A percentile compares a stretch with the other conserved stretches of the same genome.
Conservation (phyloP, 2,113 vertebrate genomes). For the Synchiropus splendidus region DNA sequence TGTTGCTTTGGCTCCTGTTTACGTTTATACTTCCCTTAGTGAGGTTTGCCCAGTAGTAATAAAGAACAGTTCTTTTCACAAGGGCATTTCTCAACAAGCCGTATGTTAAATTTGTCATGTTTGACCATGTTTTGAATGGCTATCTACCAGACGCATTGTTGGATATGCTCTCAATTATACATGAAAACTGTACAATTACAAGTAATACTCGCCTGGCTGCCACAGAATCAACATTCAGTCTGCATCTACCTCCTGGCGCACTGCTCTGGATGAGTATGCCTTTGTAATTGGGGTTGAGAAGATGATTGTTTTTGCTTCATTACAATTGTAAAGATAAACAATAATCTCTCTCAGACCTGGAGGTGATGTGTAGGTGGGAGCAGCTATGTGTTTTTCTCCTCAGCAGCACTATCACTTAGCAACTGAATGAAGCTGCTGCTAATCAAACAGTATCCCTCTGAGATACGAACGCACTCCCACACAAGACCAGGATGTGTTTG, state of each 20-base stretch:
- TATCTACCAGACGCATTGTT: too few species aligned
- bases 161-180: too few species aligned
- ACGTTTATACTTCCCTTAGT: too few species aligned
- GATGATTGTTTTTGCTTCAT: not conserved
- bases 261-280: slow-evolving; percentile 23
- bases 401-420: slow-evolving; percentile 60
- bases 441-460: slow-evolving; percentile 60
- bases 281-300: slow-evolving; percentile 11
- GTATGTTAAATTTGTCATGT: too few species aligned
- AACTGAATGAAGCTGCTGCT: slow-evolving; percentile 57
- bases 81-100: too few species aligned
- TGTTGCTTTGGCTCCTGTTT: too few species aligned
- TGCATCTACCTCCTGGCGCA: slow-evolving; percentile 25
- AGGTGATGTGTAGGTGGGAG: slow-evolving; percentile 52
- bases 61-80: too few species aligned
- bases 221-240: slow-evolving; percentile 2
- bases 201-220: too few species aligned
- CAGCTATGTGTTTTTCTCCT: slow-evolving; percentile 47
- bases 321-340: slow-evolving; percentile 53
- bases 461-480: slow-evolving; percentile 48
- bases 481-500: slow-evolving; percentile 14
- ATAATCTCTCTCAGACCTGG: slow-evolving; percentile 40
- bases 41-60: too few species aligned
- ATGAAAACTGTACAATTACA: too few species aligned
- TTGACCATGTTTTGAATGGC: too few species aligned